Base-by-base conservation (phyloP, 2,888 invertebrate genomes). In the Torymus aiolomorphi region DNA sequence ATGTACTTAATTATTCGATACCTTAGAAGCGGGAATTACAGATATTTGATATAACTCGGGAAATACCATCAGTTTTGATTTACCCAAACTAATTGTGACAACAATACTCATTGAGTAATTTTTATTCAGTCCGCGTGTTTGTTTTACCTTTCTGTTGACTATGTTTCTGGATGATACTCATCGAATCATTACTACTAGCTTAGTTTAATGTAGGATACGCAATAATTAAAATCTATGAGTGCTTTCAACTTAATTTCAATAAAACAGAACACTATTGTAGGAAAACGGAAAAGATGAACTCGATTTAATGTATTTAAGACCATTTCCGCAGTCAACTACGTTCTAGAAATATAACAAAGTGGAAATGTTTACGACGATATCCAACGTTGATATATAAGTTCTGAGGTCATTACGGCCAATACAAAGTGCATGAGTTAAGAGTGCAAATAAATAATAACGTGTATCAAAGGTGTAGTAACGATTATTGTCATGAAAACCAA, bases 221-320 rank as follows among this genome's bases (percentile, higher is more conserved):
- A 49, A 42, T 42, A 65, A 52, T 18, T 31, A 52, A 24, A 52
- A 20, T 14, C 2, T 52, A 16, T 16, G 16, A 5, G 14, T 69
- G 14, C 16, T 13, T 31, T 12, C 12, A 13, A 16, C 2, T 0
- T 14, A 24, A 42, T 18, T 20, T 18, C 52, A 49, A 49, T 16
- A 59, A 75, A 66, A 66, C 12, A 18, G 42, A 20, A 24, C 66
- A 66, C 12, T 66, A 59, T 12, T 66, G 66, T 67, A 12, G n/a
- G n/a, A n/a, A 54, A 74, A 74, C 42, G 18, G 4, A 67, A 75
- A 61, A 49, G 75, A 75, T 67, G 52, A 67, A 10, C 8, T 42
- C 42, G 8, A 42, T 42, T 42, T 18, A 42, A 11, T 61, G 13
- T 49, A 74, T 65, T 69, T 69, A 13, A 20, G 10, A 66, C 5